Evolutionary conservation across 2,797 vertebrate genomes (phyloP).

Genomic region (Orestias chungarensis): DNA sequence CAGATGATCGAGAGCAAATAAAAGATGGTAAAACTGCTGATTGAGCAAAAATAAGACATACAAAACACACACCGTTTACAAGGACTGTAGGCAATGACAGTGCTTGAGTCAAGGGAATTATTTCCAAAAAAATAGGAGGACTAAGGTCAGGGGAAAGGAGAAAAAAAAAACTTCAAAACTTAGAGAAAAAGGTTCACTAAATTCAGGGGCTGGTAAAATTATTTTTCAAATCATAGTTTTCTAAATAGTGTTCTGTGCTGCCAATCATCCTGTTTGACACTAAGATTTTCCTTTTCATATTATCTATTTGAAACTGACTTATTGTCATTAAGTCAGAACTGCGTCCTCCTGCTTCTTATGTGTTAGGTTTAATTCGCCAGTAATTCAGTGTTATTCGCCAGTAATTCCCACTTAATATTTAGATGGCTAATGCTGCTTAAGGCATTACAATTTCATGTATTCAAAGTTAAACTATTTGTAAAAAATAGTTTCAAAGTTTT

Average conservation of each 20-base stretch:
- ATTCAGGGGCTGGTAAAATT: neutral
- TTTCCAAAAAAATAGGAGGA: neutral
- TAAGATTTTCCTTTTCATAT: neutral
- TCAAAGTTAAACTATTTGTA: neutral
- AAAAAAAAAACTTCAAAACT: neutral
- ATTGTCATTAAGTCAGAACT: neutral
- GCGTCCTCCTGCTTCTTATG: neutral
- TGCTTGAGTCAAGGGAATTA: neutral
- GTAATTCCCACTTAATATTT: neutral
- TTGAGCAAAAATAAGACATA: slow-evolving; percentile 37
- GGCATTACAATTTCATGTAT: neutral
- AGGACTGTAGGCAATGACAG: too few species aligned
- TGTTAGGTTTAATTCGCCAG: neutral
- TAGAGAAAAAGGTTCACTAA: neutral
- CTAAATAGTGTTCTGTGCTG: too few species aligned
- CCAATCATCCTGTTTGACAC: neutral
- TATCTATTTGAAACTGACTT: neutral
- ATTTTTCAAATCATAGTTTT: neutral
- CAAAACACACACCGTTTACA: neutral
- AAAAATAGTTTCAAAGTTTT: neutral
- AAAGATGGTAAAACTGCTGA: slow-evolving; percentile 41
- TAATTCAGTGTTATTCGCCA: neutral
- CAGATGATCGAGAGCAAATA: slow-evolving; percentile 33
- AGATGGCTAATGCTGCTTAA: neutral
- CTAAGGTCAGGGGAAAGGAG: too few species aligned